A percentile compares a stretch with the other conserved stretches of the same genome.
These are phyloP conservation scores for Rhabditophanes sp. DNA, from an alignment of 2,888 invertebrate genomes.

Conservation along the genomic window DNA sequence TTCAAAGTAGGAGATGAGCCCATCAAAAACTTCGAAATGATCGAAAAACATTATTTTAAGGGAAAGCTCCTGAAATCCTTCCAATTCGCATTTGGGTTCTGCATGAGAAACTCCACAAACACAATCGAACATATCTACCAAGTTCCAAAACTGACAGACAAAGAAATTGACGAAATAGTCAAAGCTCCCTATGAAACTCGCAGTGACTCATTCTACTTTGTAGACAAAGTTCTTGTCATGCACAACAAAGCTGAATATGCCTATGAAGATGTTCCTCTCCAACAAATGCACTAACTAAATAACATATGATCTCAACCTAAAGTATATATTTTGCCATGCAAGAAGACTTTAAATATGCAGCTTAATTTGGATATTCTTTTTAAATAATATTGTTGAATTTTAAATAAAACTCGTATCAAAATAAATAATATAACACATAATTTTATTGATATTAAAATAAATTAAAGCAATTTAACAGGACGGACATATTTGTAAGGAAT, in stretches of 20 bases:
- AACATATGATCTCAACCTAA: too few relatives aligned
- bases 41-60: constrained; percentile 50
- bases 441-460: too few relatives aligned
- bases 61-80: constrained; percentile 84
- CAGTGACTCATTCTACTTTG: constrained; percentile 97
- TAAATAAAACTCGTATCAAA: too few relatives aligned
- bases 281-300: too few relatives aligned
- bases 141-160: constrained; percentile 68
- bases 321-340: too few relatives aligned
- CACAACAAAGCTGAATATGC: constrained; percentile 99
- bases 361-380: too few relatives aligned
- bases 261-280: too few relatives aligned
- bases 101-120: constrained; percentile 89
- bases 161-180: constrained; percentile 77
- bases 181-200: constrained; percentile 83
- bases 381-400: too few relatives aligned
- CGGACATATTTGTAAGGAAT: constrained; percentile 83
- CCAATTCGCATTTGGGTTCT: constrained; percentile 98
- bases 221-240: constrained; percentile 88
- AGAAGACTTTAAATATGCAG: too few relatives aligned
- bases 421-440: too few relatives aligned
- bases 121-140: constrained; percentile 98
- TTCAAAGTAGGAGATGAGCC: constrained; percentile 82
- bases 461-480: too few relatives aligned
- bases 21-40: constrained; percentile 61